Conservation (phyloP, 37 sponge, comb jelly and placozoan genomes). For the Ianthella basta region DNA sequence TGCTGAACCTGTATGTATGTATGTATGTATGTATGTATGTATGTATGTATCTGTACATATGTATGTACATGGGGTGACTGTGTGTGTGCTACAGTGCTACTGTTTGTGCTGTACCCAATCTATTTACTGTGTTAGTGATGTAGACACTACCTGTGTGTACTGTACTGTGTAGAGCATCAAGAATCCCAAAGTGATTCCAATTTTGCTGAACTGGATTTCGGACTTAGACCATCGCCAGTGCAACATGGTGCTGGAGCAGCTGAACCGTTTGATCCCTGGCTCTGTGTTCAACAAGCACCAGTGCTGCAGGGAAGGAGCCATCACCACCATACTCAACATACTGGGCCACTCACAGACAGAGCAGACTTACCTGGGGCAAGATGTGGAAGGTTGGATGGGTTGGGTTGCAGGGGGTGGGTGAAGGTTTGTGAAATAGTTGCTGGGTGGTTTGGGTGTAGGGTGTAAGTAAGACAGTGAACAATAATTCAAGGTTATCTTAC, state of each 20-base stretch:
- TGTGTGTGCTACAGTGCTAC: too few relatives aligned
- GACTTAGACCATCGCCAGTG: not conserved
- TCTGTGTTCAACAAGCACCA: constrained; percentile 65
- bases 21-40: too few relatives aligned
- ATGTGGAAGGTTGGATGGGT: constrained; percentile 64
- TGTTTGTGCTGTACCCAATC: not conserved
- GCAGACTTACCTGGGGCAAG: constrained; percentile 29
- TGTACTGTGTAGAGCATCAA: constrained; percentile 1
- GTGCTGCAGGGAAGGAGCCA: constrained; percentile 72
- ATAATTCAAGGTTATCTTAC: too few relatives aligned
- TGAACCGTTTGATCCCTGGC: not conserved
- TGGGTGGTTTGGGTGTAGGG: not conserved
- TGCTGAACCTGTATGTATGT: too few relatives aligned
- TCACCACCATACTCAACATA: constrained; percentile 50
- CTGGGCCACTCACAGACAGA: constrained; percentile 56
- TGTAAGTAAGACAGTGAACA: not conserved
- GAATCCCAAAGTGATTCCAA: constrained; percentile 35
- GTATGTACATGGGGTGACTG: too few relatives aligned
- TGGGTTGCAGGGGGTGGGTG: not conserved
- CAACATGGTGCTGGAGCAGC: not conserved
- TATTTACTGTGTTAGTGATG: too few relatives aligned
- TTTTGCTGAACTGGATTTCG: constrained; percentile 41
- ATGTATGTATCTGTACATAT: too few relatives aligned
- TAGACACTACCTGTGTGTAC: too few relatives aligned
- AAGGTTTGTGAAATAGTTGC: not conserved